Conservation (phyloP, 2,888 invertebrate species). For the Phania funesta region DNA sequence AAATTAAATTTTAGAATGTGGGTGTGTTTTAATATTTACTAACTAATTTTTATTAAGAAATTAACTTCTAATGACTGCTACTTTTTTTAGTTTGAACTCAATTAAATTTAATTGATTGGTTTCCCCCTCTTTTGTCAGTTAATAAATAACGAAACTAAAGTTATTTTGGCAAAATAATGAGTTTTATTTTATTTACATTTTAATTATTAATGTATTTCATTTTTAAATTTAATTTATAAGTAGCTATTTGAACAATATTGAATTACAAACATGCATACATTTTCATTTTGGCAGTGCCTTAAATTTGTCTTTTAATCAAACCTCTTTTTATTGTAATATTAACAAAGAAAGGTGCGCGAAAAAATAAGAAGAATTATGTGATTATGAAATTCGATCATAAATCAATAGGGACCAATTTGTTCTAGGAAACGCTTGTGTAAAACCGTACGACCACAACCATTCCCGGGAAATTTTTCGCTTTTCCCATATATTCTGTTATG, state of each 20-base stretch:
- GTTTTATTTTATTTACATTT: slow-evolving; percentile 22
- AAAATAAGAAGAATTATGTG: too few species aligned
- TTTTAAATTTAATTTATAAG: not conserved
- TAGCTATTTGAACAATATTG: slow-evolving; percentile 27
- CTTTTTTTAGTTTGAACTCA: not conserved
- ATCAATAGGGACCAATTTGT: too few species aligned
- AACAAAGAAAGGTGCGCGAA: too few species aligned
- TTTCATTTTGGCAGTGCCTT: slow-evolving; percentile 61
- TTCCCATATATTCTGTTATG: too few species aligned
- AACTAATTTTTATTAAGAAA: slow-evolving; percentile 24
- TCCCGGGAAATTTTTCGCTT: too few species aligned
- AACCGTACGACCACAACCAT: too few species aligned
- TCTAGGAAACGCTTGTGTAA: too few species aligned
- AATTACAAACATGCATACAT: slow-evolving; percentile 37
- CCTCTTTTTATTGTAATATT: slow-evolving; percentile 2
- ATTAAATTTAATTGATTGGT: slow-evolving; percentile 11
- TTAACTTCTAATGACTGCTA: slow-evolving; percentile 1
- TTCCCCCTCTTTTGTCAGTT: slow-evolving; percentile 5
- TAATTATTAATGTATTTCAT: not conserved
- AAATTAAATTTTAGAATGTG: slow-evolving; percentile 1
- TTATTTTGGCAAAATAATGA: slow-evolving; percentile 65
- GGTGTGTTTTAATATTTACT: not conserved
- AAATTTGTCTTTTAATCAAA: slow-evolving; percentile 27
- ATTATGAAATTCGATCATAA: too few species aligned
- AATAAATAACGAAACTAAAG: slow-evolving; percentile 59